Conservation (phyloP, 2,888 invertebrate species). For the Pandemis cinnamomeana region DNA sequence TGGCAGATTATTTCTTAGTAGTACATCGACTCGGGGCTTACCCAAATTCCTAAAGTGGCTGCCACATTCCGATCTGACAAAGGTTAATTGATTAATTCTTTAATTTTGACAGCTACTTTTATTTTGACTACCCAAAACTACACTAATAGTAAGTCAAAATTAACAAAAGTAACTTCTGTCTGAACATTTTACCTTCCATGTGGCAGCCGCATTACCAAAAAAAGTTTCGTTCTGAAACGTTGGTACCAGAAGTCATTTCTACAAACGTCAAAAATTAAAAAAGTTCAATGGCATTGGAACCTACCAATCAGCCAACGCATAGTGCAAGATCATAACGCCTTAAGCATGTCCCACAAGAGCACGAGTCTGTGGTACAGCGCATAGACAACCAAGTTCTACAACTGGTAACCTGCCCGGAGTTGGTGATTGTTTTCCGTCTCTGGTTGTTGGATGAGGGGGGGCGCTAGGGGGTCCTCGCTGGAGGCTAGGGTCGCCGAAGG, state of each 20-base stretch:
- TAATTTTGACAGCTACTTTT: too few species aligned
- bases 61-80: background rate
- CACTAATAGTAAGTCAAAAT: too few species aligned
- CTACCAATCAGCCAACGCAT: constrained; percentile 22
- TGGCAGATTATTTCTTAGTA: constrained; percentile 6
- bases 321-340: constrained; percentile 41
- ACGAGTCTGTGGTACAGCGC: constrained; percentile 54
- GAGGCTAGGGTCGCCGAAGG: constrained; percentile 75
- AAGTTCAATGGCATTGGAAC: constrained; percentile 35
- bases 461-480: constrained; percentile 73
- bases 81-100: too few species aligned
- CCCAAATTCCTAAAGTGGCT: background rate
- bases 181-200: background rate
- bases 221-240: background rate
- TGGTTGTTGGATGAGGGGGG: constrained; percentile 68
- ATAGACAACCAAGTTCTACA: constrained; percentile 67
- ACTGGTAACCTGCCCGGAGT: constrained; percentile 65
- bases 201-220: background rate
- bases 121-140: too few species aligned
- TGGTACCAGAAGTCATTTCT: background rate
- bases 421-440: constrained; percentile 61
- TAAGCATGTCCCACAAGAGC: constrained; percentile 46
- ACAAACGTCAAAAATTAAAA: constrained; percentile 16
- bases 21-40: background rate
- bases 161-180: background rate